Percentiles rank a stretch among this genome's conserved stretches.
Conservation (phyloP, 2,888 invertebrate genomes). For the Tiphia femorata region DNA sequence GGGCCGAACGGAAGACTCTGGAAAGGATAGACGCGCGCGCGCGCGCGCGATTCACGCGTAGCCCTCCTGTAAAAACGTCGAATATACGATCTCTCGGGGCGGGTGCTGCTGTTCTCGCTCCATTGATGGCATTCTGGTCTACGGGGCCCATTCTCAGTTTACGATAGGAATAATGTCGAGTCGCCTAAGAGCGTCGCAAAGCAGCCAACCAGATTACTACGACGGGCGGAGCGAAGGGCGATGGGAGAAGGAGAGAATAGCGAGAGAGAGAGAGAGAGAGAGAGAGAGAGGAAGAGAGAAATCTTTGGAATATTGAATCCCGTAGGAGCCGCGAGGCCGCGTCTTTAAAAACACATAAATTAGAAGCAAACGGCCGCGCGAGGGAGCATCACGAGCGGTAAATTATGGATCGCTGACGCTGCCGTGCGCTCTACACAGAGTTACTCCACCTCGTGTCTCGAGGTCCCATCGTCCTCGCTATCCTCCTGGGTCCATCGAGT, state of each 20-base stretch:
- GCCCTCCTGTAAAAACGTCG: too few species aligned
- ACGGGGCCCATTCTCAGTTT: slow-evolving; percentile 4
- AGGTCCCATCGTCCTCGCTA: too few species aligned
- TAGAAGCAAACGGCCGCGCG: slow-evolving; percentile 61
- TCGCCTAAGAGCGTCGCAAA: slow-evolving; percentile 4
- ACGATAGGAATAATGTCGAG: slow-evolving; percentile 1
- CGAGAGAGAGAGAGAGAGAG: slow-evolving; percentile 7
- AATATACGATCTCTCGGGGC: not conserved
- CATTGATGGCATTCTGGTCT: slow-evolving; percentile 3
- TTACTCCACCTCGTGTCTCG: slow-evolving; percentile 28
- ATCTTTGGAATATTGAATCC: slow-evolving; percentile 58
- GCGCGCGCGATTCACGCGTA: too few species aligned
- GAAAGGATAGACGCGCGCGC: too few species aligned
- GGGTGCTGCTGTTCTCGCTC: slow-evolving; percentile 3
- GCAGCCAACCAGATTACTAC: slow-evolving; percentile 18
- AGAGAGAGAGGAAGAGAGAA: not conserved
- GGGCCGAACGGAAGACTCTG: too few species aligned
- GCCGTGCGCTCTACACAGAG: slow-evolving; percentile 27
- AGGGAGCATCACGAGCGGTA: slow-evolving; percentile 59
- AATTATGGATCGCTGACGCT: slow-evolving; percentile 64
- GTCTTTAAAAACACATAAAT: slow-evolving; percentile 68
- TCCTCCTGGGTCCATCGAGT: too few species aligned
- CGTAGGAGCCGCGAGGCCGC: slow-evolving; percentile 51
- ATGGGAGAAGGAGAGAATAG: too few species aligned
- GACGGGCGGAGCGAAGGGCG: slow-evolving; percentile 23